These are phyloP conservation scores for Caenorhabditis sp. DNA, from an alignment of 2,888 invertebrate genomes.

Conservation along the genomic window DNA sequence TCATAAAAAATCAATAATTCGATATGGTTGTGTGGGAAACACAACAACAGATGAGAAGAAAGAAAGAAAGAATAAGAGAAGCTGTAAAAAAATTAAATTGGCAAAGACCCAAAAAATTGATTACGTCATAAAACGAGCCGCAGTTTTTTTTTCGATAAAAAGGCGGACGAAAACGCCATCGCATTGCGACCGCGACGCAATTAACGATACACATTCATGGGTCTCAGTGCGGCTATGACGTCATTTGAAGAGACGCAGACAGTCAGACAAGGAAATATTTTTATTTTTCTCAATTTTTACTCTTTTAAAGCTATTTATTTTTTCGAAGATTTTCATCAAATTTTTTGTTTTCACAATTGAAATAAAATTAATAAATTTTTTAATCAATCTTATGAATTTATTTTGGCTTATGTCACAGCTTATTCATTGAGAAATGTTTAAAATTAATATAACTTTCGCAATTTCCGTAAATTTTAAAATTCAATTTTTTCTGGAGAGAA, in stretches of 20 bases:
- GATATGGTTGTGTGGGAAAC: neutral
- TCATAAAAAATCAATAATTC: neutral
- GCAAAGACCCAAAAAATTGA: neutral
- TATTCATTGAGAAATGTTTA: too few relatives aligned
- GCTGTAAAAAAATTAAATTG: slow-evolving; percentile 17
- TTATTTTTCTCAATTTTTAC: slow-evolving; percentile 4
- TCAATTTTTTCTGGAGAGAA: too few relatives aligned
- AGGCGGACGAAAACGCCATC: slow-evolving; percentile 21
- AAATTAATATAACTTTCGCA: too few relatives aligned
- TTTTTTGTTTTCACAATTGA: too few relatives aligned
- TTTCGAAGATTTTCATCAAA: too few relatives aligned
- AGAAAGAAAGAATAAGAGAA: slow-evolving; percentile 9
- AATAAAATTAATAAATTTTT: too few relatives aligned
- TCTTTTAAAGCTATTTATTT: too few relatives aligned
- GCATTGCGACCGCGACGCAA: slow-evolving; percentile 34
- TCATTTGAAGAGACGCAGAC: slow-evolving; percentile 29
- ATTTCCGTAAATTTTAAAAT: neutral
- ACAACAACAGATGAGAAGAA: slow-evolving; percentile 1
- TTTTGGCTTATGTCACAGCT: too few relatives aligned
- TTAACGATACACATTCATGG: slow-evolving; percentile 2
- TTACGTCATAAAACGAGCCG: slow-evolving; percentile 11
- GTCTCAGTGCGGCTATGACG: slow-evolving; percentile 34
- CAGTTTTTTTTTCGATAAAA: slow-evolving; percentile 36
- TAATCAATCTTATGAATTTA: too few relatives aligned
- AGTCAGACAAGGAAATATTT: slow-evolving; percentile 7